These are phyloP conservation scores for Dysidea cf. avara DNA, from an alignment of 37 sponge, comb jelly and placozoan species.

Conservation along the genomic window DNA sequence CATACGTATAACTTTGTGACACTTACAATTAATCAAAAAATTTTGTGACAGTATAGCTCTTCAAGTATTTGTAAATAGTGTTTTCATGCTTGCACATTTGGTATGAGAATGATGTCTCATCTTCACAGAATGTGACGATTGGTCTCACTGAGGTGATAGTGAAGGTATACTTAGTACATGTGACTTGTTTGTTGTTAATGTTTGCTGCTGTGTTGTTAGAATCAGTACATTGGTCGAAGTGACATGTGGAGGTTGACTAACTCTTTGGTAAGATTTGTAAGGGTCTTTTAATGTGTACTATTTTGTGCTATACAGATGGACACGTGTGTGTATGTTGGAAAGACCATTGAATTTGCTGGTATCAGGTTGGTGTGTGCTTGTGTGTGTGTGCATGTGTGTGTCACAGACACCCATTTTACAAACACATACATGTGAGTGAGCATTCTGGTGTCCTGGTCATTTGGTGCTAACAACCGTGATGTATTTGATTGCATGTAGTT, in stretches of 20 bases:
- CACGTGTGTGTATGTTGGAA: slow-evolving; percentile 44
- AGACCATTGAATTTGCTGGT: slow-evolving; percentile 37
- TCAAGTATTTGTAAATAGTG: too few relatives aligned
- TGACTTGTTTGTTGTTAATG: too few relatives aligned
- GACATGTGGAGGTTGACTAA: slow-evolving; percentile 87
- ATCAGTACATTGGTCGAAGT: slow-evolving; percentile 68
- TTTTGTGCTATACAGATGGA: slow-evolving; percentile 27
- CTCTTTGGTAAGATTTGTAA: slow-evolving; percentile 64
- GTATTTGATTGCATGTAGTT: too few relatives aligned
- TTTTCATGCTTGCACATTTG: too few relatives aligned
- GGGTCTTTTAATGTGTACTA: not conserved
- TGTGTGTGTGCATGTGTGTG: slow-evolving; percentile 16
- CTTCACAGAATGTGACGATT: too few relatives aligned
- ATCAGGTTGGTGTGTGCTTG: slow-evolving; percentile 24
- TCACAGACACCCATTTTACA: not conserved
- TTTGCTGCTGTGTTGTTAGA: slow-evolving; percentile 21
- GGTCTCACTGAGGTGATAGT: too few relatives aligned
- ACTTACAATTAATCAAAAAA: too few relatives aligned
- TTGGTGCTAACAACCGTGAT: too few relatives aligned
- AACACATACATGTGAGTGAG: slow-evolving; percentile 4
- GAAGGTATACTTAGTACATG: too few relatives aligned
- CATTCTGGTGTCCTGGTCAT: not conserved
- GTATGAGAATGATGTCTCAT: too few relatives aligned
- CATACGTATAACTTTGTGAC: too few relatives aligned
- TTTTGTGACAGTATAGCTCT: too few relatives aligned